These are phyloP conservation scores for Diplogasteroides magnus DNA, from an alignment of 1,140 invertebrate species.

Conservation along the genomic window DNA sequence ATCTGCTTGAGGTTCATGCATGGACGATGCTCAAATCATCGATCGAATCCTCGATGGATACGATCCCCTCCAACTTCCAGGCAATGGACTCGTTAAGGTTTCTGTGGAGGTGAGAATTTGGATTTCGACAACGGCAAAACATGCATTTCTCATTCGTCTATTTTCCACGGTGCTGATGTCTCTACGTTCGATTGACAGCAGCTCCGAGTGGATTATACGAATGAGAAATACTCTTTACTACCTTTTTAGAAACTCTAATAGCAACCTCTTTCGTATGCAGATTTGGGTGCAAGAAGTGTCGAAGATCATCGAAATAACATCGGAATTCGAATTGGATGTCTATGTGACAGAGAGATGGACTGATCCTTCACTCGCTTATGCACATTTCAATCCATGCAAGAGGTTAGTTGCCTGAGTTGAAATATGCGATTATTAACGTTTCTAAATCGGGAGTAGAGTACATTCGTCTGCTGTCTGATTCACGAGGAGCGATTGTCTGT, in stretches of 20 bases:
- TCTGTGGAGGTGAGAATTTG: slow-evolving; percentile 43
- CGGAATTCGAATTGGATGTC: slow-evolving; percentile 53
- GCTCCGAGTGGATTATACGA: not conserved
- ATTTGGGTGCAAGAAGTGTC: slow-evolving; percentile 56
- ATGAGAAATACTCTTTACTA: not conserved
- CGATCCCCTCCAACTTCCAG: slow-evolving; percentile 48
- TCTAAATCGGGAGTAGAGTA: too few relatives aligned
- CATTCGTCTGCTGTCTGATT: too few relatives aligned
- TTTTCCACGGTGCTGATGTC: too few relatives aligned
- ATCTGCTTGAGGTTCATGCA: not conserved
- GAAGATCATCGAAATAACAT: slow-evolving; percentile 55
- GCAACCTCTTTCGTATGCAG: slow-evolving; percentile 27
- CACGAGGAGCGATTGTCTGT: too few relatives aligned
- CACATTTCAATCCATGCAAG: slow-evolving; percentile 55
- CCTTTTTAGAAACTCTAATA: not conserved
- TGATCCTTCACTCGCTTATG: slow-evolving; percentile 47
- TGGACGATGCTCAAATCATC: not conserved
- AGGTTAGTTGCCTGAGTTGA: too few relatives aligned
- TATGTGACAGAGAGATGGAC: slow-evolving; percentile 56
- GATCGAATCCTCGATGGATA: slow-evolving; percentile 26
- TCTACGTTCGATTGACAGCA: not conserved
- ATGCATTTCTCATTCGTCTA: not conserved
- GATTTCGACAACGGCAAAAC: not conserved
- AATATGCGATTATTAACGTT: too few relatives aligned
- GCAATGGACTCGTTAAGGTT: slow-evolving; percentile 47